Conservation (phyloP, 2,888 invertebrate genomes). For the Drosophila kanekoi region DNA sequence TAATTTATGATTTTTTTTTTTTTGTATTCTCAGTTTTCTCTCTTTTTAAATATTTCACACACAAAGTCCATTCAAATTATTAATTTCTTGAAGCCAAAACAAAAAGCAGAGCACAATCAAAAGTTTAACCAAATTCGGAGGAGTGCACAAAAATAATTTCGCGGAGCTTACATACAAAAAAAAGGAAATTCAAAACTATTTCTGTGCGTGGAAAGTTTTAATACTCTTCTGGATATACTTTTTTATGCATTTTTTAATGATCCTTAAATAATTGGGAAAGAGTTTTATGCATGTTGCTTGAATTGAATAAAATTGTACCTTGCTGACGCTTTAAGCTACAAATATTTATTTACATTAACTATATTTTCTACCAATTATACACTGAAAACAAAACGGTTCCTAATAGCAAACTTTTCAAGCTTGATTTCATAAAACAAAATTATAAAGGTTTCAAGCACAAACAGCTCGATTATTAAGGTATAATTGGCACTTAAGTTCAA, state of each 20-base stretch:
- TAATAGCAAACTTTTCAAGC: neutral
- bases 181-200: conserved; percentile 11
- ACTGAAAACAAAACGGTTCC: too few relatives aligned
- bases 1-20: conserved; percentile 18
- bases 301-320: too few relatives aligned
- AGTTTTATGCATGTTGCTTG: too few relatives aligned
- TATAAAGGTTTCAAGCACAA: too few relatives aligned
- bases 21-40: neutral
- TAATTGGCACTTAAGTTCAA: too few relatives aligned
- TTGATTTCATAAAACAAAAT: too few relatives aligned
- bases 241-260: neutral
- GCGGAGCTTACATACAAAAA: neutral
- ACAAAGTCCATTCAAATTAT: conserved; percentile 3
- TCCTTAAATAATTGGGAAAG: too few relatives aligned
- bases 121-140: conserved; percentile 38
- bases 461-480: too few relatives aligned
- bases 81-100: conserved; percentile 13
- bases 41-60: conserved; percentile 1
- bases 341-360: too few relatives aligned
- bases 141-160: conserved; percentile 29
- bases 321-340: too few relatives aligned
- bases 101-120: conserved; percentile 16
- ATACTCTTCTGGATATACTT: neutral
- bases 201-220: neutral
- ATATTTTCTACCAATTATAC: too few relatives aligned